A percentile compares a stretch with the other conserved stretches of the same genome.
phyloP scores from a whole-genome alignment of 2,888 invertebrate species.

The Minunthozetes semirufus region DNA sequence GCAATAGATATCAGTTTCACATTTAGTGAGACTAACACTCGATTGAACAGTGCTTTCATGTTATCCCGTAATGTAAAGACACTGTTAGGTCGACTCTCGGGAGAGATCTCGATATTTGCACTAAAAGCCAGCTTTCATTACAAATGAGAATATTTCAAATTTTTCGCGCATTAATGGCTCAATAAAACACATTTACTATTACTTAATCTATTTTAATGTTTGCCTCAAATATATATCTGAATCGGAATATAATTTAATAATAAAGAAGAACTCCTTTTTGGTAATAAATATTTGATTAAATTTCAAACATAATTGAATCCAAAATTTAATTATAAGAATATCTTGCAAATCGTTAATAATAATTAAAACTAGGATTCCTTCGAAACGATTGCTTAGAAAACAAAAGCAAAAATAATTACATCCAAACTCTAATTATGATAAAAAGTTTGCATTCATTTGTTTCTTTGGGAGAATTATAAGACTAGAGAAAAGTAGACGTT shows the following conservation, averaged over 20 bases:
- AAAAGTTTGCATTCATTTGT: too few relatives aligned
- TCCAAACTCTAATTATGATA: too few relatives aligned
- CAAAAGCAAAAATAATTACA: too few relatives aligned
- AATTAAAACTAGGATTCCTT: too few relatives aligned
- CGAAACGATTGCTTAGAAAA: too few relatives aligned
- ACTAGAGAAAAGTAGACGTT: too few relatives aligned
- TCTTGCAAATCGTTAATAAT: too few relatives aligned
- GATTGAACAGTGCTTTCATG: conserved; percentile 26
- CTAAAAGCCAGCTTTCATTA: conserved; percentile 24
- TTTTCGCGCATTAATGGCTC: conserved; percentile 14
- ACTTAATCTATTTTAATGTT: conserved; percentile 27
- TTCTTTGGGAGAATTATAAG: too few relatives aligned
- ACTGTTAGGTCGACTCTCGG: conserved; percentile 24
- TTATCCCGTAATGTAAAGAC: conserved; percentile 26
- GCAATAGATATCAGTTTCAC: background rate
- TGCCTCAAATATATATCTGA: background rate
- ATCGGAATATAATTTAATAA: background rate
- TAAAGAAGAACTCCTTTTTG: background rate
- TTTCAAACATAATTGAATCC: background rate
- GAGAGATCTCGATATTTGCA: conserved; percentile 26
- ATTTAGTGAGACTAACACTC: conserved; percentile 1
- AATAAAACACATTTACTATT: conserved; percentile 29
- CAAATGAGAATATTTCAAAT: conserved; percentile 16
- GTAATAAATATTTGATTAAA: conserved; percentile 1
- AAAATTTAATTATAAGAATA: too few relatives aligned